phyloP scores from a whole-genome alignment of 2,113 vertebrate species.

The Apistogramma diplotaenia region DNA sequence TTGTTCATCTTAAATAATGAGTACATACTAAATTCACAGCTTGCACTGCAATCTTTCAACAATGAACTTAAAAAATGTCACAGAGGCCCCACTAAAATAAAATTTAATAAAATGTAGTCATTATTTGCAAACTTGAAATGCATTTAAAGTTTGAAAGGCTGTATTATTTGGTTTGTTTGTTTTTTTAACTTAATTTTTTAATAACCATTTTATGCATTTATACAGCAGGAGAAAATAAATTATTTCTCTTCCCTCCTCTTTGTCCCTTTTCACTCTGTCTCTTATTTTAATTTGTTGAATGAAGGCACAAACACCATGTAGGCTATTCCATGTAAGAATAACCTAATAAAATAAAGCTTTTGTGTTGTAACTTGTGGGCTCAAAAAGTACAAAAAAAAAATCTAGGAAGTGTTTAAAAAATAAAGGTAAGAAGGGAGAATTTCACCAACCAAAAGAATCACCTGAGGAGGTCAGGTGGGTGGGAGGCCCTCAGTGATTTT shows the following conservation, averaged over 20 bases:
- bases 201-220: background rate
- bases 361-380: background rate
- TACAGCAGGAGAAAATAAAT: slow-evolving; percentile 32
- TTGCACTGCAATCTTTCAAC: background rate
- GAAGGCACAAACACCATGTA: background rate
- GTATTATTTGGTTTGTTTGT: background rate
- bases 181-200: background rate
- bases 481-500: background rate
- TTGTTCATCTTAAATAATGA: background rate
- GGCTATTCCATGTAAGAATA: background rate
- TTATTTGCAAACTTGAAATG: slow-evolving; percentile 6
- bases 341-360: background rate
- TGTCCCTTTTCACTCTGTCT: background rate
- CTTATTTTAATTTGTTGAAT: background rate
- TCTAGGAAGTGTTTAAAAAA: too few relatives aligned
- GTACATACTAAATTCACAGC: background rate
- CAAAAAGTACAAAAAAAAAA: too few relatives aligned
- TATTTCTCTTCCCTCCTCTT: background rate
- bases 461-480: background rate
- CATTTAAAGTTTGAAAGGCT: slow-evolving; percentile 1
- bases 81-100: background rate
- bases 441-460: background rate
- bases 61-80: background rate
- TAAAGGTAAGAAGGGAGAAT: background rate
- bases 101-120: background rate